Evolutionary conservation across 2,797 vertebrate genomes (phyloP), one percentile per base, ranked within the genome.

Genomic region (Alcedo atthis): DNA sequence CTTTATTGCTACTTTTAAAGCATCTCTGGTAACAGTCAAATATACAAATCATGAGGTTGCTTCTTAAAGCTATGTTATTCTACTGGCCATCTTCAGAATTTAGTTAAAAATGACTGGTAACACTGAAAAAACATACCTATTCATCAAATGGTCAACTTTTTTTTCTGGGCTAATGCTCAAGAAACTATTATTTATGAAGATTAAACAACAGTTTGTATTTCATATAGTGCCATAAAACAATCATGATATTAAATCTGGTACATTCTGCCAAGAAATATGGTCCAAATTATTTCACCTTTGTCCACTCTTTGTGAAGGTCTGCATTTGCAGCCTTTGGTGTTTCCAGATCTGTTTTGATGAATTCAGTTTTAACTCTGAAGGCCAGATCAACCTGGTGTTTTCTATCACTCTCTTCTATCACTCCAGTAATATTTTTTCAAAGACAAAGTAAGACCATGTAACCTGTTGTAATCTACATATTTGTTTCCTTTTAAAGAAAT

Each of bases 201-300:
- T 96, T 95, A 95, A 96, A 93, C 59, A 96, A 89, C 81, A 82
- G 74, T 54, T 66, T 88, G 53, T 89, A 83, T 97, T 91, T 92
- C 61, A 85, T 82, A 87, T 85, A 71, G 71, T 95, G 82, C 61
- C 43, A 57, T 87, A 91, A 95, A 96, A 86, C 57, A 97, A 95
- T 94, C 67, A 86, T 37, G 43, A 28, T 32, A 76, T 33, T 49
- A 89, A 93, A 87, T 74, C 59, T 57, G 26, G 48, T 86, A 81
- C 59, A 51, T 81, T 76, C 40, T 84, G 26, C 75, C 66, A 59
- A 85, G 67, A 67, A 93, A 76, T 40, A 83, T 14, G 61, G n/a
- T 40, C 35, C 37, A 2, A 26, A 68, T 71, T 54, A 62, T 17
- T 77, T 67, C 1, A 6, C 74, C 71, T 46, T 55, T 6, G 48